A percentile compares a stretch with the other conserved stretches of the same genome.
These are phyloP conservation scores for Callopanchax toddi DNA, from an alignment of 2,113 vertebrate genomes.

Conservation along the genomic window DNA sequence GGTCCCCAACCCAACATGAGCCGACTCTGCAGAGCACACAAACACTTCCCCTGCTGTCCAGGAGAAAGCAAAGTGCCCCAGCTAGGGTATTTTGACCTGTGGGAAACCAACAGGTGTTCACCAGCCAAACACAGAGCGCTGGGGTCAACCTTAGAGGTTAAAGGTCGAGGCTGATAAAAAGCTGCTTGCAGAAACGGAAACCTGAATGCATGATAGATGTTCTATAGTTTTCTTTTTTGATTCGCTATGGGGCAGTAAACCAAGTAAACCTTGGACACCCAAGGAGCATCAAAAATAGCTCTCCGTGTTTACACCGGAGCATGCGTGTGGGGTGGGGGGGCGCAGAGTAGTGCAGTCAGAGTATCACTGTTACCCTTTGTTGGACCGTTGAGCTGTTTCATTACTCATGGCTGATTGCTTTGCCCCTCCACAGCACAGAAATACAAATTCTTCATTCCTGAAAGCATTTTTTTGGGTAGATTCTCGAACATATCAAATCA, in stretches of 20 bases:
- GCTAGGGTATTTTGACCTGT: slow-evolving; percentile 25
- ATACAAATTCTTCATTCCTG: slow-evolving; percentile 49
- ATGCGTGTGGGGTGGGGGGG: not conserved
- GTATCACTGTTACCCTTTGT: slow-evolving; percentile 53
- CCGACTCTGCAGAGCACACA: slow-evolving; percentile 8
- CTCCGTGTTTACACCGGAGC: slow-evolving; percentile 54
- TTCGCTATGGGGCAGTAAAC: slow-evolving; percentile 39
- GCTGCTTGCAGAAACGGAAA: not conserved
- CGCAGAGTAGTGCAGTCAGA: slow-evolving; percentile 22
- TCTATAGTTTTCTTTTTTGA: not conserved
- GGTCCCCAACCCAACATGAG: not conserved
- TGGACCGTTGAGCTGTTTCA: slow-evolving; percentile 24
- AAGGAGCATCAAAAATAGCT: slow-evolving; percentile 64
- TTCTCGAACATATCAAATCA: slow-evolving; percentile 27
- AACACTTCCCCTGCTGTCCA: slow-evolving; percentile 14
- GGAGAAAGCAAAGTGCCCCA: slow-evolving; percentile 35
- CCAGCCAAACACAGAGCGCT: slow-evolving; percentile 8
- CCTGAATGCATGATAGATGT: not conserved
- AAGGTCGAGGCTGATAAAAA: slow-evolving; percentile 14
- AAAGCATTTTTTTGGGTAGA: slow-evolving; percentile 43
- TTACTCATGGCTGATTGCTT: slow-evolving; percentile 33
- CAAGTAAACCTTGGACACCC: slow-evolving; percentile 66
- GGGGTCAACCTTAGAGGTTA: slow-evolving; percentile 8
- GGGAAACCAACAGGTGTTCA: slow-evolving; percentile 20
- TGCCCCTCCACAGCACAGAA: slow-evolving; percentile 16